A percentile compares a stretch with the other conserved stretches of the same genome.
Evolutionary conservation across 1,140 invertebrate species (phyloP).

Genomic region (Trissolcus basalis): DNA sequence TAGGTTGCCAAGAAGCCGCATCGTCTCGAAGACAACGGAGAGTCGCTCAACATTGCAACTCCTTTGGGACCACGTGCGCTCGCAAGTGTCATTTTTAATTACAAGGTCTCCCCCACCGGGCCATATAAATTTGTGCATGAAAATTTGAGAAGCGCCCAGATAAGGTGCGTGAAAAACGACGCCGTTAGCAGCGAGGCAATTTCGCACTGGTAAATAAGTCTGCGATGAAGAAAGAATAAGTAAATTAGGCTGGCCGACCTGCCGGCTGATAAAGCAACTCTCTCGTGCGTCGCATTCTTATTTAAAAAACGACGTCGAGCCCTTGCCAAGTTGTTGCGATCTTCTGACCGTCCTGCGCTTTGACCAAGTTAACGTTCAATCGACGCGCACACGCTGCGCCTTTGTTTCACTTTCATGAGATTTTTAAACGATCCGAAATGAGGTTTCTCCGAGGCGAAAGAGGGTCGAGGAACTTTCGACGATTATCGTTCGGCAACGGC

Average conservation of each 20-base stretch:
- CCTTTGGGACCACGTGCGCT: conserved; percentile 14
- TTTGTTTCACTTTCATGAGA: conserved; percentile 73
- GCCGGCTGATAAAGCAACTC: conserved; percentile 70
- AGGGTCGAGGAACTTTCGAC: conserved; percentile 58
- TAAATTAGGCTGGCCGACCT: conserved; percentile 73
- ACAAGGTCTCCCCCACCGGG: neutral
- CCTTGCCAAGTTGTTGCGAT: conserved; percentile 39
- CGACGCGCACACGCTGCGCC: conserved; percentile 59
- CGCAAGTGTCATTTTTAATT: conserved; percentile 42
- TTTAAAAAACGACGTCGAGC: conserved; percentile 48
- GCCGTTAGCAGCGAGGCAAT: conserved; percentile 62
- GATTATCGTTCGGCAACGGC: conserved; percentile 66
- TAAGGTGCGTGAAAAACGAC: conserved; percentile 48
- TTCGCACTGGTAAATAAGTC: conserved; percentile 72
- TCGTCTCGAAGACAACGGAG: too few species aligned
- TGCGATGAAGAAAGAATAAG: conserved; percentile 69
- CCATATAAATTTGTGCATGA: conserved; percentile 38
- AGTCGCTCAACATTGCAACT: neutral
- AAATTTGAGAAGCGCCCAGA: conserved; percentile 49
- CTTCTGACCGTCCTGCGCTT: conserved; percentile 47
- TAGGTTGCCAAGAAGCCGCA: too few species aligned
- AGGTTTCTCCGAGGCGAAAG: conserved; percentile 60
- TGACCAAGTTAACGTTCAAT: conserved; percentile 66
- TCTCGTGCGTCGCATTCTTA: conserved; percentile 58
- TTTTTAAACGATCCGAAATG: conserved; percentile 72